Evolutionary conservation across 2,888 invertebrate genomes (phyloP).

Genomic region (Orthosia incerta): DNA sequence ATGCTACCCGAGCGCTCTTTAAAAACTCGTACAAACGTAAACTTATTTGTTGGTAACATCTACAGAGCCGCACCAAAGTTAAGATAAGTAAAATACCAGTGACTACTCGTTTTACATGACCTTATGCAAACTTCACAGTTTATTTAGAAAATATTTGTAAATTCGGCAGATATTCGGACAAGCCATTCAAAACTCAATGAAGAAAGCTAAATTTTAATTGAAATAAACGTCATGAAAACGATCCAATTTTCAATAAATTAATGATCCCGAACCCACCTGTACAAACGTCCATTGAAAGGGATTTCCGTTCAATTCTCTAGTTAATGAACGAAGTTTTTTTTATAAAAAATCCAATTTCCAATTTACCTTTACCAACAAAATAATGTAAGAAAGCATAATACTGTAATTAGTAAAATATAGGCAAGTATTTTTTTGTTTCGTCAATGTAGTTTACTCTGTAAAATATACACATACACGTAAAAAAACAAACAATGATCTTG

Average conservation of each 20-base stretch:
- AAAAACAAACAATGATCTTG: not conserved
- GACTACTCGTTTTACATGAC: not conserved
- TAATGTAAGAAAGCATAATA: conserved; percentile 1
- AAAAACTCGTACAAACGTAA: conserved; percentile 58
- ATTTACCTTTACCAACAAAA: conserved; percentile 56
- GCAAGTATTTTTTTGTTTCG: not conserved
- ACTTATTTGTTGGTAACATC: conserved; percentile 41
- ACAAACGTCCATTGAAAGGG: conserved; percentile 34
- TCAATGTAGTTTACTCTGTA: not conserved
- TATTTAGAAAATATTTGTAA: not conserved
- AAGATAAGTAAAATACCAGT: conserved; percentile 22
- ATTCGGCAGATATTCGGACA: not conserved
- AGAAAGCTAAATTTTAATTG: conserved; percentile 7
- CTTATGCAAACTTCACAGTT: not conserved
- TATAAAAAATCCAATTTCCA: conserved; percentile 58
- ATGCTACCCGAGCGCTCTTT: conserved; percentile 70
- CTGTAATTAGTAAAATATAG: no score
- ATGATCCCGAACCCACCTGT: conserved; percentile 34
- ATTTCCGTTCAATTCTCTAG: conserved; percentile 57
- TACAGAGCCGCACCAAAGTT: conserved; percentile 15
- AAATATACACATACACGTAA: not conserved
- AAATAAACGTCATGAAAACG: conserved; percentile 7
- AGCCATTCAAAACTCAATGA: conserved; percentile 9
- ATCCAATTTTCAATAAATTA: conserved; percentile 38
- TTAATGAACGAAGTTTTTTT: conserved; percentile 69